These are phyloP conservation scores for Margarornis squamiger DNA, from an alignment of 2,797 vertebrate species.

Conservation along the genomic window DNA sequence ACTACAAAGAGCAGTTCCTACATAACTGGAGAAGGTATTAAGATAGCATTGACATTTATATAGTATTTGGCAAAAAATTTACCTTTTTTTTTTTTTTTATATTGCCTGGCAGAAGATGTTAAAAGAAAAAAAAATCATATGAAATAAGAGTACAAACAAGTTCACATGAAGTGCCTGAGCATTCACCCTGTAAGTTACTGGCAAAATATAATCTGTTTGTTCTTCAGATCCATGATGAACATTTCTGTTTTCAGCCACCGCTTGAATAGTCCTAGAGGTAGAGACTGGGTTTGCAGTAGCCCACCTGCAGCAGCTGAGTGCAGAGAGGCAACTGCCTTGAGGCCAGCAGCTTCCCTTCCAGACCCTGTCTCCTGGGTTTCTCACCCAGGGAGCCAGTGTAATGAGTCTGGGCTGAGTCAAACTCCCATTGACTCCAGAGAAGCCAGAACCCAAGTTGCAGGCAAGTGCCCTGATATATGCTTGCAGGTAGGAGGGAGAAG, in stretches of 20 bases:
- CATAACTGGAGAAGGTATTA: not conserved
- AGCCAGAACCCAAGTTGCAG: not conserved
- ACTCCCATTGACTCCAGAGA: not conserved
- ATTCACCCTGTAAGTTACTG: not conserved
- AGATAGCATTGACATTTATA: not conserved
- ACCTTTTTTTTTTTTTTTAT: not conserved
- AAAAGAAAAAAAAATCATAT: not conserved
- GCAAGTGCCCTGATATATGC: fast-evolving
- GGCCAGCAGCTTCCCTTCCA: not conserved
- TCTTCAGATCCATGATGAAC: not conserved
- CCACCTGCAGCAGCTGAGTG: not conserved
- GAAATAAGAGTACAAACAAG: not conserved
- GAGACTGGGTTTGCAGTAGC: not conserved
- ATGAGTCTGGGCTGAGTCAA: not conserved
- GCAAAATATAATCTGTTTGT: not conserved
- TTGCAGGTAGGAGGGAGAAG: fast-evolving
- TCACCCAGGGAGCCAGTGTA: fast-evolving
- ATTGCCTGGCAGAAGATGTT: not conserved
- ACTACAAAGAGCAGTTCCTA: constrained; percentile 19
- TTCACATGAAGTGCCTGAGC: not conserved
- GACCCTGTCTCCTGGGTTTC: not conserved
- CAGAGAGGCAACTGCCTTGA: too few relatives aligned
- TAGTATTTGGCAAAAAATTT: not conserved
- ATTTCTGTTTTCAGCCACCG: not conserved
- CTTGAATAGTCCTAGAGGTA: not conserved